Evolutionary conservation across 2,888 invertebrate species (phyloP), one percentile per base, ranked within the genome.

Genomic region (Hypolimnas misippus): DNA sequence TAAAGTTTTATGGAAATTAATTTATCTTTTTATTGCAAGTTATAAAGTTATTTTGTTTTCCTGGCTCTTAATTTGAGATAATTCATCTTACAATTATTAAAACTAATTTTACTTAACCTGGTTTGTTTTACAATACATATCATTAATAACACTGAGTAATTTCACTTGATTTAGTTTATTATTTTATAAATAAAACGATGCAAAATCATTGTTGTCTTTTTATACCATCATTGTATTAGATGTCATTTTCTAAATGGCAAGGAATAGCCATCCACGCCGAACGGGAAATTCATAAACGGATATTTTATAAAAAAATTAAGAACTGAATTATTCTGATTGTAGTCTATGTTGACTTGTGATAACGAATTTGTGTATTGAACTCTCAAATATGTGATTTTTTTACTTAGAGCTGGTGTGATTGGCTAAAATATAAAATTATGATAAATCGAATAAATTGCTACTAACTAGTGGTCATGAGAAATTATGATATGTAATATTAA

Each of bases 211-310:
- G n/a, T n/a, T n/a, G n/a, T n/a, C n/a, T n/a, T n/a, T n/a, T n/a
- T n/a, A n/a, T n/a, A n/a, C n/a, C n/a, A 42, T 19, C 3, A 17
- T 42, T 17, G 2, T 17, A 33, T 7, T 33, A 10, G 12, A 33
- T 7, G 33, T 8, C n/a, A 38, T 38, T 38, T 38, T 10, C 0
- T 14, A 7, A 29, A n/a, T 25, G 29, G 49, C 14, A 33, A 31
- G 0, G 81, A 74, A 69, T 76, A 83, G 14, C 78, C 83, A 1
- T 75, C 46, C 16, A 82, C 60, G 44, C 73, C 78, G 31, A 71
- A 69, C 16, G 74, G 74, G 49, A 76, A 79, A 3, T 57, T 51
- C 2, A 72, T 38, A 17, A 81, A 77, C 7, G 85, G 84, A 52
- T 73, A 79, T 50, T 70, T 69, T 42, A 80, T 58, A 14, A 68